These are phyloP conservation scores for Notamacropus eugenii DNA, from an alignment of 2,797 vertebrate species.

Conservation along the genomic window DNA sequence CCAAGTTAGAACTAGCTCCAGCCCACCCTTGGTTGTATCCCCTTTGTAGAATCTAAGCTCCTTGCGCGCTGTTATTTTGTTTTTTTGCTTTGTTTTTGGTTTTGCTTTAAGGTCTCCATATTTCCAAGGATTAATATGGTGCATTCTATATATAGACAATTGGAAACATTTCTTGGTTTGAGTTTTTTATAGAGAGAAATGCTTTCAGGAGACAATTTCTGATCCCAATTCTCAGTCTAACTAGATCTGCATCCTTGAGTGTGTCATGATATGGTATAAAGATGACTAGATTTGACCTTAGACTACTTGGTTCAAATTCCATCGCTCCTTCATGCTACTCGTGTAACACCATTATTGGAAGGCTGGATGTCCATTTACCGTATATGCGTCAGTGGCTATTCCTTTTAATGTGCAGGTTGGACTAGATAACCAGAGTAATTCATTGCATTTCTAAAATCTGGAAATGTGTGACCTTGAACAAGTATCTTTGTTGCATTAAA, in stretches of 20 bases:
- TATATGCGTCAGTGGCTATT: not conserved
- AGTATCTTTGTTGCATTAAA: not conserved
- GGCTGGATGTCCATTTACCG: not conserved
- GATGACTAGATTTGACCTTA: not conserved
- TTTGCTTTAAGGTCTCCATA: not conserved
- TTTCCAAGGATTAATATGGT: not conserved
- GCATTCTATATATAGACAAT: not conserved
- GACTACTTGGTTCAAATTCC: not conserved
- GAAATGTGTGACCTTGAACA: not conserved
- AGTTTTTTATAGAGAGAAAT: not conserved
- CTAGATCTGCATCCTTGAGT: not conserved
- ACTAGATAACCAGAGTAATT: not conserved
- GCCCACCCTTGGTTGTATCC: not conserved
- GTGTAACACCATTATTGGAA: not conserved
- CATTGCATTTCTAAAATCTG: not conserved
- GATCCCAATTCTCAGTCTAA: not conserved
- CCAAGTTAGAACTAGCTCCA: not conserved
- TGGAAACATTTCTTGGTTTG: not conserved
- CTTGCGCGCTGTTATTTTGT: not conserved
- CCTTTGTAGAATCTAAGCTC: not conserved
- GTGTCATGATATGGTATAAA: not conserved
- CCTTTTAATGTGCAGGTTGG: not conserved
- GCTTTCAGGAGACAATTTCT: not conserved
- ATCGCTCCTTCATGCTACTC: not conserved
- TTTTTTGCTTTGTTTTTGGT: too few relatives aligned